A percentile compares a stretch with the other conserved stretches of the same genome.
Conservation (phyloP, 2,888 invertebrate genomes). For the Drosophila paramelanica region DNA sequence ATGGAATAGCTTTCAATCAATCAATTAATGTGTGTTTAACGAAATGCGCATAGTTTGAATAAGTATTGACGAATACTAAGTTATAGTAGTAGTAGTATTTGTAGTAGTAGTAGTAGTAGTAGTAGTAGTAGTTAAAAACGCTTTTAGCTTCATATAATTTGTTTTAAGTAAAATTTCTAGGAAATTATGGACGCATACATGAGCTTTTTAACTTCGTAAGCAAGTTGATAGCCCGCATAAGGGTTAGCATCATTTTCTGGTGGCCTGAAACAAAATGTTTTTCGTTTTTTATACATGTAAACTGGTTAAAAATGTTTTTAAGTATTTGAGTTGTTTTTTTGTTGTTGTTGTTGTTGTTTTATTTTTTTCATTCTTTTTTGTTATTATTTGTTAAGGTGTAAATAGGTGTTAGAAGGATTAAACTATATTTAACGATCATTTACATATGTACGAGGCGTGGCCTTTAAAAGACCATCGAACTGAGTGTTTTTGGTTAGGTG, state of each 20-base stretch:
- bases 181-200: constrained; percentile 92
- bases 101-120: constrained; percentile 11
- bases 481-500: constrained; percentile 36
- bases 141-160: constrained; percentile 56
- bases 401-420: constrained; percentile 52
- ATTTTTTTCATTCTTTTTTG: constrained; percentile 24
- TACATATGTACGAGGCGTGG: constrained; percentile 64
- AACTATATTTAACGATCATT: constrained; percentile 60
- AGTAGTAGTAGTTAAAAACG: constrained; percentile 58
- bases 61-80: constrained; percentile 75
- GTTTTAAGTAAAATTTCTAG: constrained; percentile 74
- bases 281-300: constrained; percentile 77
- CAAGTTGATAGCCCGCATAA: constrained; percentile 99
- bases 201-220: constrained; percentile 99
- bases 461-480: constrained; percentile 31
- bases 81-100: constrained; percentile 57
- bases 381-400: constrained; percentile 37
- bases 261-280: constrained; percentile 90
- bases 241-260: constrained; percentile 95
- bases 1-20: constrained; percentile 75
- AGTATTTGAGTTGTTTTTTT: constrained; percentile 20
- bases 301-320: constrained; percentile 57
- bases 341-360: constrained; percentile 13
- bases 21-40: constrained; percentile 69
- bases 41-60: constrained; percentile 76